Conservation (phyloP, 2,113 vertebrate genomes). For the Delphinus delphis region DNA sequence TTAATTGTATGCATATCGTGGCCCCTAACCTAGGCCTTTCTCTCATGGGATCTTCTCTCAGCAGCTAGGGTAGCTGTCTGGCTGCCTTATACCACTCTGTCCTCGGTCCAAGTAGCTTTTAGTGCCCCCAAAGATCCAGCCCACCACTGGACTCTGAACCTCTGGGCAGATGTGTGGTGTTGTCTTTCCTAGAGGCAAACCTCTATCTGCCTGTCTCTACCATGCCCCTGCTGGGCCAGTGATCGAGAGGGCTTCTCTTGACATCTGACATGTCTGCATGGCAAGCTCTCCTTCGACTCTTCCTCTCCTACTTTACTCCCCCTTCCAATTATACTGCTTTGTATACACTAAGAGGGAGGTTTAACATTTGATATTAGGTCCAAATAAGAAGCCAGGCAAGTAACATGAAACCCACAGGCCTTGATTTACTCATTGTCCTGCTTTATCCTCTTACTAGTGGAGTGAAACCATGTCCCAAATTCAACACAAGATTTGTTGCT, state of each 20-base stretch:
- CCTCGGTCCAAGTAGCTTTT: neutral
- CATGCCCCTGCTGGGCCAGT: neutral
- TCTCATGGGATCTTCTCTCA: neutral
- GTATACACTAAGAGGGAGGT: neutral
- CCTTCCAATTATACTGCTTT: neutral
- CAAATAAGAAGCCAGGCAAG: neutral
- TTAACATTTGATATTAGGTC: neutral
- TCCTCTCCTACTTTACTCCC: neutral
- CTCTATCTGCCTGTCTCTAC: neutral
- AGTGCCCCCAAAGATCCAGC: neutral
- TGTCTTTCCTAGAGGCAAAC: neutral
- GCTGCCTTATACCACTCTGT: neutral
- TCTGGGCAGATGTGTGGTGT: neutral
- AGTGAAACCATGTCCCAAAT: neutral
- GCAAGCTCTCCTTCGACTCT: neutral
- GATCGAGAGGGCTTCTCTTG: neutral
- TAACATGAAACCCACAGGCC: neutral
- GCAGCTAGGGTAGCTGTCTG: neutral
- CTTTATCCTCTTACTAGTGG: constrained; percentile 13
- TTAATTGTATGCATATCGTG: neutral
- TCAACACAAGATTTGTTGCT: neutral
- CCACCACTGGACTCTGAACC: neutral
- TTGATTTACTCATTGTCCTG: neutral
- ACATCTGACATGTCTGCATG: neutral
- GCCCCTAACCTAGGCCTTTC: neutral